phyloP scores from a whole-genome alignment of 2,113 vertebrate species.

The Cottus gobio region DNA sequence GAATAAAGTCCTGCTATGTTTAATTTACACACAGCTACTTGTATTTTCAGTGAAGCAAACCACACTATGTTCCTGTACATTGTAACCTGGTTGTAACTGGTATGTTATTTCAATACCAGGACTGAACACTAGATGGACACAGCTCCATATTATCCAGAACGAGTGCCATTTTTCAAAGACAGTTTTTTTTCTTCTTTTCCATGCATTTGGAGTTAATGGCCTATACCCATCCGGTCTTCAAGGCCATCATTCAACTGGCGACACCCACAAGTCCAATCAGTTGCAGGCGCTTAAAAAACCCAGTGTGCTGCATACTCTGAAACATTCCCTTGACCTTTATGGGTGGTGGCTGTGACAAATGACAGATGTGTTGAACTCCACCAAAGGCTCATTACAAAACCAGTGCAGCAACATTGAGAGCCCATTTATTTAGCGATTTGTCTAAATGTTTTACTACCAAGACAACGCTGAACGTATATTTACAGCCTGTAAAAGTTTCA shows the following conservation, averaged over 20 bases:
- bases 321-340: conserved; percentile 76
- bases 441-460: conserved; percentile 46
- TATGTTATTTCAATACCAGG: conserved; percentile 38
- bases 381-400: conserved; percentile 56
- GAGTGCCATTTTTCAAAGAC: conserved; percentile 26
- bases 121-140: conserved; percentile 76
- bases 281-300: conserved; percentile 38
- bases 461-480: conserved; percentile 37
- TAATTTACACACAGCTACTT: not conserved
- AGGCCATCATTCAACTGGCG: conserved; percentile 60
- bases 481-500: conserved; percentile 40
- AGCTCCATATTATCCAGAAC: conserved; percentile 6
- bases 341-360: conserved; percentile 59
- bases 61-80: conserved; percentile 10
- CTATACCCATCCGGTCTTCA: conserved; percentile 50
- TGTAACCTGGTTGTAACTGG: not conserved
- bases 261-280: conserved; percentile 64
- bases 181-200: not conserved
- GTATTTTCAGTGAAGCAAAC: conserved; percentile 53
- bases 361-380: conserved; percentile 70
- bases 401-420: conserved; percentile 52
- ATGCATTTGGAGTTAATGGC: conserved; percentile 67
- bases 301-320: conserved; percentile 47
- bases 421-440: conserved; percentile 48
- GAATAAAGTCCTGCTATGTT: not conserved